Base-by-base conservation (phyloP, 2,888 invertebrate genomes). In the Nomada goodeniana region DNA sequence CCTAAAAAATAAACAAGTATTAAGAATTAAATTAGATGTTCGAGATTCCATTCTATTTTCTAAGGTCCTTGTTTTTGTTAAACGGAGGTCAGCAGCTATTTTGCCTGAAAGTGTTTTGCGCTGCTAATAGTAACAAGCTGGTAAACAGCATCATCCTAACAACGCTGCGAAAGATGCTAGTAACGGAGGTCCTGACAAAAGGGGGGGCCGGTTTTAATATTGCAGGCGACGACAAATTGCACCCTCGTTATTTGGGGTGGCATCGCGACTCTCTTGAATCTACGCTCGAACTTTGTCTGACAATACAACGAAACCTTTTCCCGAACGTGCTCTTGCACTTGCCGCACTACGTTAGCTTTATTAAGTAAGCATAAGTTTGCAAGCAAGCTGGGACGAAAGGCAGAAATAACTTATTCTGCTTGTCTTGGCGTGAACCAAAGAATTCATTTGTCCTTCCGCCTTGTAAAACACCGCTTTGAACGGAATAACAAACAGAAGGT, bases 191-290 rank as follows among this genome's bases (percentile, higher is more conserved):
- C 57, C 26, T 26, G 55, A 82, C 79, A 76, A 68, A 76, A 70
- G 67, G 73, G 68, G 80, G 72, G 68, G 61, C 71, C 29, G 76
- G 83, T 85, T 89, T 89, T 88, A 89, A 89, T 88, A 88, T 88
- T 81, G 80, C 86, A 80, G 88, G 71, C 85, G 84, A 84, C 85
- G 85, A 89, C 89, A 86, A 89, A 86, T 88, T 84, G 85, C 80
- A 84, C 69, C 82, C 88, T 87, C 84, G 86, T 88, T 86, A 85
- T 88, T 89, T 80, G 74, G 87, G 85, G 82, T 84, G 82, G 86
- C 80, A 70, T 80, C 70, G 71, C 80, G 70, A 59, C 83, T 77
- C 82, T 79, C 53, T 76, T 55, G 59, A 77, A 84, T 80, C 83
- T 82, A 80, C 78, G 76, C 69, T 73, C 63, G 55, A 68, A 67